phyloP scores from a whole-genome alignment of 2,797 vertebrate species.

The Sarcoramphus papa region DNA sequence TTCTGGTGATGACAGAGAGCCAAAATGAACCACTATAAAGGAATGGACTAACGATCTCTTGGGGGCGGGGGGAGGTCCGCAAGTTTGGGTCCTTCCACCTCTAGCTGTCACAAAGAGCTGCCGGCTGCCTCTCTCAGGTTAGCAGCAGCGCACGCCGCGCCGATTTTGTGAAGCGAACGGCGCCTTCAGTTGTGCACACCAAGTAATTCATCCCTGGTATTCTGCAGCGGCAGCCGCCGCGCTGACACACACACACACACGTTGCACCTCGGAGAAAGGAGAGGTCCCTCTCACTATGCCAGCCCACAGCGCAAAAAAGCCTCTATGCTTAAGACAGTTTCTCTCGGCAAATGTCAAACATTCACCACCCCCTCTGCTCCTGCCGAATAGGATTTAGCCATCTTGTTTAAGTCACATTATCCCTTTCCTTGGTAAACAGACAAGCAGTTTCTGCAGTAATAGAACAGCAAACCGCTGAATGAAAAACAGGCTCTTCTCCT shows the following conservation, averaged over 20 bases:
- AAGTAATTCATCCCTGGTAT: conserved; percentile 58
- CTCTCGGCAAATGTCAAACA: conserved; percentile 23
- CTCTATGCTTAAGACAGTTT: conserved; percentile 25
- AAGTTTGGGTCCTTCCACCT: conserved; percentile 88
- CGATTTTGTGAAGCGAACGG: conserved; percentile 46
- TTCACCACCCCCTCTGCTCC: neutral
- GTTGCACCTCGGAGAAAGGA: conserved; percentile 60
- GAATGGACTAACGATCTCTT: conserved; percentile 77
- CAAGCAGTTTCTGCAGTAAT: conserved; percentile 7
- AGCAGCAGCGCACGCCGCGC: conserved; percentile 26
- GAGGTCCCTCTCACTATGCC: conserved; percentile 28
- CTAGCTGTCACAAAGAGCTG: conserved; percentile 81
- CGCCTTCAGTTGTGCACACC: conserved; percentile 55
- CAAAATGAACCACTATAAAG: conserved; percentile 84
- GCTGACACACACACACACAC: conserved; percentile 32
- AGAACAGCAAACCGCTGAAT: neutral
- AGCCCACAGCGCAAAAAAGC: conserved; percentile 13
- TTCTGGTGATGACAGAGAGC: conserved; percentile 87
- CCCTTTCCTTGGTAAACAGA: neutral
- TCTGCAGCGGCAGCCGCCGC: conserved; percentile 49
- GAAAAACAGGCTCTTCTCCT: conserved; percentile 31
- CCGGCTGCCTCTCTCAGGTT: conserved; percentile 72
- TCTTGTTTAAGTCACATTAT: conserved; percentile 18
- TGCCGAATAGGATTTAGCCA: conserved; percentile 16
- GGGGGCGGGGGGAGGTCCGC: conserved; percentile 65